Conservation (phyloP, 2,797 vertebrate species). For the Anguilla pacifica region DNA sequence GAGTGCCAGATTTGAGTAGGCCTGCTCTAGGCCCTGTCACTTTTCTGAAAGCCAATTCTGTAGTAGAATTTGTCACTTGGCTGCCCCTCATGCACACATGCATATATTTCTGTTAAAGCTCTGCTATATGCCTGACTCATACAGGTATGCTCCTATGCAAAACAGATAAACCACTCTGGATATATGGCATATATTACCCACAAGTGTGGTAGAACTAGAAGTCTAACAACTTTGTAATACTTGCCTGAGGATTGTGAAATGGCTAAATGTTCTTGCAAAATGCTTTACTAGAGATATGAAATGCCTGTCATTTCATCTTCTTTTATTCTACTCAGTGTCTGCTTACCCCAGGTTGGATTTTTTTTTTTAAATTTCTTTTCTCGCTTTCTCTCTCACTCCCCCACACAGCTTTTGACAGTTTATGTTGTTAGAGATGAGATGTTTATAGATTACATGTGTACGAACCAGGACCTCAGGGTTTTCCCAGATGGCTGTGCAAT, state of each 20-base stretch:
- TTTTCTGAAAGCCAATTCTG: background rate
- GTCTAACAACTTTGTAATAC: background rate
- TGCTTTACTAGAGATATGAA: background rate
- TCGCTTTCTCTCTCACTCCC: background rate
- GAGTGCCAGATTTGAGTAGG: background rate
- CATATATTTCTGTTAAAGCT: background rate
- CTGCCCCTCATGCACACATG: background rate
- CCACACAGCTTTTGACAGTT: background rate
- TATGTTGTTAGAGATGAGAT: conserved; percentile 11
- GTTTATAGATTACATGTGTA: conserved; percentile 19
- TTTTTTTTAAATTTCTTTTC: too few species aligned
- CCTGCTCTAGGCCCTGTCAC: background rate
- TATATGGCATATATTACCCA: background rate
- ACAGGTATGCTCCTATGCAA: background rate
- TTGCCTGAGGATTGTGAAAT: background rate
- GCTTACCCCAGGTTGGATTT: background rate
- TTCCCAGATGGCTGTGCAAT: conserved; percentile 21
- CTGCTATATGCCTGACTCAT: background rate
- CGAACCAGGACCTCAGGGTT: background rate
- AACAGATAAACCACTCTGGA: background rate
- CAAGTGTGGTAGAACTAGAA: background rate
- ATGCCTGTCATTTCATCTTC: too few species aligned
- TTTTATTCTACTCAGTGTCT: background rate
- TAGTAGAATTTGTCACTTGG: background rate
- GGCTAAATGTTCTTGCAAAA: background rate